Conservation (phyloP, 2,113 vertebrate genomes). For the Scomber japonicus region DNA sequence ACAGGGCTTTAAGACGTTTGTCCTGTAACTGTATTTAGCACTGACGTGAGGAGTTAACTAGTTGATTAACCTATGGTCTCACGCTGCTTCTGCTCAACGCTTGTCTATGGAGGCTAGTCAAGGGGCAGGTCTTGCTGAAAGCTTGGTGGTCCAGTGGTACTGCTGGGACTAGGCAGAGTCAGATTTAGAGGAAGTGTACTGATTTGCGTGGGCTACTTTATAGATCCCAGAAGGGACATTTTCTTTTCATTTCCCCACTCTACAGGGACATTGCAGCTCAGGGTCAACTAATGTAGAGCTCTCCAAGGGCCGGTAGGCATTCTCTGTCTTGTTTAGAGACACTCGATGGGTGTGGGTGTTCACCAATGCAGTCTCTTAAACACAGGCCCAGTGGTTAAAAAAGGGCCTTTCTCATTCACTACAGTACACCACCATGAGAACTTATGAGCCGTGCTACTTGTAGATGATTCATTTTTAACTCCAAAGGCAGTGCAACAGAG, state of each 20-base stretch:
- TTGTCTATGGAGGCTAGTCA: not conserved
- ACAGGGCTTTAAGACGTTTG: not conserved
- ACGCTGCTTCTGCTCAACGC: not conserved
- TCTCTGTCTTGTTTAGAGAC: slow-evolving; percentile 47
- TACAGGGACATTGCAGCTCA: slow-evolving; percentile 20
- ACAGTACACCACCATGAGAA: slow-evolving; percentile 13
- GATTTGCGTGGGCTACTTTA: slow-evolving; percentile 70
- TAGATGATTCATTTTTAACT: slow-evolving; percentile 22
- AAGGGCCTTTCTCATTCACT: slow-evolving; percentile 48
- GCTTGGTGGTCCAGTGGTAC: slow-evolving; percentile 54
- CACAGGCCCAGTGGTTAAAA: slow-evolving; percentile 37
- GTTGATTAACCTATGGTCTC: not conserved
- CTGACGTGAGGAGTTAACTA: not conserved
- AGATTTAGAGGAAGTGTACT: slow-evolving; percentile 60
- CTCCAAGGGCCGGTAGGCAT: slow-evolving; percentile 38
- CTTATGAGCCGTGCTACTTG: slow-evolving; percentile 26
- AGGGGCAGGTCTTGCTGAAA: not conserved
- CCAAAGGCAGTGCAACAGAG: not conserved
- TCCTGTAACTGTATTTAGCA: slow-evolving; percentile 17
- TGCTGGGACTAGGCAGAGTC: slow-evolving; percentile 36
- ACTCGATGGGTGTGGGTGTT: slow-evolving; percentile 46
- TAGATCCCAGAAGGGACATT: slow-evolving; percentile 64
- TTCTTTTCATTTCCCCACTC: slow-evolving; percentile 56
- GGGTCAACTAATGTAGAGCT: slow-evolving; percentile 58
- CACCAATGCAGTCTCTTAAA: slow-evolving; percentile 34